These are phyloP conservation scores for Dendrolimus houi DNA, from an alignment of 2,888 invertebrate species.

Conservation along the genomic window DNA sequence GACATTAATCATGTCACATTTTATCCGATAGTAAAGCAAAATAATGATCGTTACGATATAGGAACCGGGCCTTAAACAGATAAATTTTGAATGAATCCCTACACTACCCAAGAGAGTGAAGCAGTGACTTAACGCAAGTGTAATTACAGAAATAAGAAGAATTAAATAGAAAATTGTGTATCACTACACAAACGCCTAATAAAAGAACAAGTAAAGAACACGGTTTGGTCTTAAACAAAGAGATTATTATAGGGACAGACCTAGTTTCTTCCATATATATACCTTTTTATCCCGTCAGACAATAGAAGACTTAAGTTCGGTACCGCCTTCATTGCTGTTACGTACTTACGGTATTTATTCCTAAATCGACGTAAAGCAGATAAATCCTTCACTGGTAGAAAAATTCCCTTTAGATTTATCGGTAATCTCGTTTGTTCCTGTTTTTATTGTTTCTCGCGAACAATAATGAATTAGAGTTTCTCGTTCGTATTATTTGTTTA, in stretches of 20 bases:
- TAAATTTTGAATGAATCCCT: too few species aligned
- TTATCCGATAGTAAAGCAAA: too few species aligned
- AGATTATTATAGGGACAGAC: slow-evolving; percentile 38
- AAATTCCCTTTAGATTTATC: slow-evolving; percentile 62
- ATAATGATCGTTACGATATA: too few species aligned
- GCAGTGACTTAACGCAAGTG: too few species aligned
- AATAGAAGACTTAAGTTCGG: slow-evolving; percentile 55
- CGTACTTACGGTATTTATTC: slow-evolving; percentile 48
- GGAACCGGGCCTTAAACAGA: too few species aligned
- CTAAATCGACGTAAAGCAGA: slow-evolving; percentile 60
- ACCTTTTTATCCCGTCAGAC: slow-evolving; percentile 62
- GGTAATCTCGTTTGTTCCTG: slow-evolving; percentile 59
- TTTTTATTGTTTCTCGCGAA: slow-evolving; percentile 57
- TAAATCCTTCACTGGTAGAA: slow-evolving; percentile 51
- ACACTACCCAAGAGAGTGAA: too few species aligned
- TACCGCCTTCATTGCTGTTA: slow-evolving; percentile 52
- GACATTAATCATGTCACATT: too few species aligned
- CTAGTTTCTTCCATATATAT: slow-evolving; percentile 38
- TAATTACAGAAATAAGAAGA: too few species aligned
- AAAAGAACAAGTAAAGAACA: slow-evolving; percentile 21
- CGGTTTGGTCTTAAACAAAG: slow-evolving; percentile 48
- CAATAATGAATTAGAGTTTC: slow-evolving; percentile 57
- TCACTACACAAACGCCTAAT: not conserved
- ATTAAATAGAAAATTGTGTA: not conserved
- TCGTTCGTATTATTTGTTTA: slow-evolving; percentile 53